phyloP scores from a whole-genome alignment of 2,113 vertebrate genomes.

The Lagopus leucura region DNA sequence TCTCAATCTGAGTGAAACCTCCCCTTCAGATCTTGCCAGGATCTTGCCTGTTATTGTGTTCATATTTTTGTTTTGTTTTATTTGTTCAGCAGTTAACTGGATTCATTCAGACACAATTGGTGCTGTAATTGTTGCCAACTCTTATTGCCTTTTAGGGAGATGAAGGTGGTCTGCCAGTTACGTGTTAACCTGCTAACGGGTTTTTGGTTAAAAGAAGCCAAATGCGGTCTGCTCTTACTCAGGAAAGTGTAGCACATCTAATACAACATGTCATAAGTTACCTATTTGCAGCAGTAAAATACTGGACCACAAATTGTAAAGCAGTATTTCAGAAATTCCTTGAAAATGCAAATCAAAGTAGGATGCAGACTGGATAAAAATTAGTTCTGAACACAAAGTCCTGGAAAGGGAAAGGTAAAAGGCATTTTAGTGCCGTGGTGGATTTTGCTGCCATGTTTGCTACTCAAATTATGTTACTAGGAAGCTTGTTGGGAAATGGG shows the following conservation, averaged over 20 bases:
- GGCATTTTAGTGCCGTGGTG: background rate
- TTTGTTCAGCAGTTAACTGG: conserved; percentile 39
- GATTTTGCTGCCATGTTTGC: background rate
- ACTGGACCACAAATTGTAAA: background rate
- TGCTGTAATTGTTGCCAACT: background rate
- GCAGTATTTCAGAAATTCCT: background rate
- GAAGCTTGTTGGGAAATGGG: background rate
- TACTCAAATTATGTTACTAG: background rate
- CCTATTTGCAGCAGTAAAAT: background rate
- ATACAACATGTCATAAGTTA: background rate
- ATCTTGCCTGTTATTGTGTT: conserved; percentile 1
- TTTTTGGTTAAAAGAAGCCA: background rate
- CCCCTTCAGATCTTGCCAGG: conserved; percentile 37
- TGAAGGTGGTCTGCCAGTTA: conserved; percentile 5
- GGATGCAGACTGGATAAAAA: background rate
- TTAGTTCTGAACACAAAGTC: background rate
- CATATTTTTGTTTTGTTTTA: conserved; percentile 3
- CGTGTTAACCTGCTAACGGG: background rate
- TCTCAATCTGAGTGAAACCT: conserved; percentile 60
- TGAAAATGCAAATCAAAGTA: background rate
- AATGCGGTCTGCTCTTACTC: rapidly evolving
- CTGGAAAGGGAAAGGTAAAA: background rate
- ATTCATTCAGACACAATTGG: background rate
- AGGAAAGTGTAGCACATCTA: background rate
- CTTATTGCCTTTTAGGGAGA: background rate